phyloP scores from a whole-genome alignment of 2,888 invertebrate genomes.

The Synanthedon myopaeformis region DNA sequence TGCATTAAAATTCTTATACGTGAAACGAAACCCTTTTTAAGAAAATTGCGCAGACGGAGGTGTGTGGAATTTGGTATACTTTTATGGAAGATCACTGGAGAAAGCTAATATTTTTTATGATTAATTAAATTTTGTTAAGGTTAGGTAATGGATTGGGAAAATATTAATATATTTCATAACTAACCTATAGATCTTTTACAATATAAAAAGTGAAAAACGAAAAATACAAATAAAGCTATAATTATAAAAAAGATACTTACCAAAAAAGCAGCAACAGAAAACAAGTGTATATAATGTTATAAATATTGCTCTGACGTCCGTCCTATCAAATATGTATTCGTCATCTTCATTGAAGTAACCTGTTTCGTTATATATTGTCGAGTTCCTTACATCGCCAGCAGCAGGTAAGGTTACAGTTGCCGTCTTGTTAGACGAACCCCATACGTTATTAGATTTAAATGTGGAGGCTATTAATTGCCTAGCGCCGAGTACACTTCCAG shows the following conservation, averaged over 20 bases:
- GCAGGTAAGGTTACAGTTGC: slow-evolving; percentile 8
- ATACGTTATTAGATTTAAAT: slow-evolving; percentile 23
- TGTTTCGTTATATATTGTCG: slow-evolving; percentile 31
- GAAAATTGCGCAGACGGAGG: no score
- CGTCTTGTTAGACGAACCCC: slow-evolving; percentile 26
- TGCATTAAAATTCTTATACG: no score
- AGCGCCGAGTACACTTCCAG: slow-evolving; percentile 34
- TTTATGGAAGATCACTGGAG: no score
- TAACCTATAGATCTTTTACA: background rate
- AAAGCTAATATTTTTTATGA: no score
- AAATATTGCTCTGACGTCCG: slow-evolving; percentile 79
- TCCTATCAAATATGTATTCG: slow-evolving; percentile 81
- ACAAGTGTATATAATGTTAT: slow-evolving; percentile 82
- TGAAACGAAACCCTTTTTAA: no score
- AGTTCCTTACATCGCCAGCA: slow-evolving; percentile 15
- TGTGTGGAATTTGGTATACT: no score
- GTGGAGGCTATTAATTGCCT: slow-evolving; percentile 32
- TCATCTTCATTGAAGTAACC: slow-evolving; percentile 42
- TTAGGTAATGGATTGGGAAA: no score
- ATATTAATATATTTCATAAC: slow-evolving; percentile 1
- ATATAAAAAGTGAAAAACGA: background rate
- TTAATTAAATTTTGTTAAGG: no score
- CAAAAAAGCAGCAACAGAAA: slow-evolving; percentile 85
- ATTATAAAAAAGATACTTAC: slow-evolving; percentile 65
- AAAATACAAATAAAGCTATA: background rate